These are phyloP conservation scores for Ectropis grisescens DNA, from an alignment of 1,140 invertebrate genomes.

Conservation along the genomic window DNA sequence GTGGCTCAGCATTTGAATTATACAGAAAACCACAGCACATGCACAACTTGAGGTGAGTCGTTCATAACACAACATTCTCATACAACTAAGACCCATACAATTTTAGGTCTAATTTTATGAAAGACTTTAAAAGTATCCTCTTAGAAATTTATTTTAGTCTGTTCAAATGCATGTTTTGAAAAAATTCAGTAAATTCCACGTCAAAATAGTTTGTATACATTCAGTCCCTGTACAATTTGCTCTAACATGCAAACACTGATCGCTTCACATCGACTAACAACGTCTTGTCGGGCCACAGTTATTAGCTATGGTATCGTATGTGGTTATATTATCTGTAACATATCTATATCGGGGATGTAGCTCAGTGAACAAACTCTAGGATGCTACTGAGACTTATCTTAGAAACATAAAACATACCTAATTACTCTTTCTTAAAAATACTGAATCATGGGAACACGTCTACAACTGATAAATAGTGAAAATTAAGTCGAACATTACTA, in stretches of 20 bases:
- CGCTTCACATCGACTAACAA: slow-evolving; percentile 71
- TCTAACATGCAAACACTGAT: slow-evolving; percentile 73
- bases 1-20: slow-evolving; percentile 95
- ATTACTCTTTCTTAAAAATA: too few species aligned
- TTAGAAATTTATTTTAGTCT: too few species aligned
- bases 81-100: too few species aligned
- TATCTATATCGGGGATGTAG: slow-evolving; percentile 50
- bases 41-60: slow-evolving; percentile 80
- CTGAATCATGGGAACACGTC: too few species aligned
- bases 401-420: too few species aligned
- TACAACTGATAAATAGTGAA: too few species aligned
- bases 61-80: neutral
- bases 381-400: too few species aligned
- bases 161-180: slow-evolving; percentile 35
- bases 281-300: slow-evolving; percentile 59
- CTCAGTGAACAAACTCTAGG: too few species aligned
- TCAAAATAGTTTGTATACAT: slow-evolving; percentile 1
- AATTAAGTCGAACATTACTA: too few species aligned
- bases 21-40: slow-evolving; percentile 90
- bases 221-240: slow-evolving; percentile 63
- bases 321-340: slow-evolving; percentile 63
- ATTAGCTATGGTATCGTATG: slow-evolving; percentile 63
- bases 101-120: too few species aligned
- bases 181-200: slow-evolving; percentile 9
- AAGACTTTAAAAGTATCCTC: too few species aligned